A percentile compares a stretch with the other conserved stretches of the same genome.
Conservation (phyloP, 2,113 vertebrate genomes). For the Sisor rabdophorus region DNA sequence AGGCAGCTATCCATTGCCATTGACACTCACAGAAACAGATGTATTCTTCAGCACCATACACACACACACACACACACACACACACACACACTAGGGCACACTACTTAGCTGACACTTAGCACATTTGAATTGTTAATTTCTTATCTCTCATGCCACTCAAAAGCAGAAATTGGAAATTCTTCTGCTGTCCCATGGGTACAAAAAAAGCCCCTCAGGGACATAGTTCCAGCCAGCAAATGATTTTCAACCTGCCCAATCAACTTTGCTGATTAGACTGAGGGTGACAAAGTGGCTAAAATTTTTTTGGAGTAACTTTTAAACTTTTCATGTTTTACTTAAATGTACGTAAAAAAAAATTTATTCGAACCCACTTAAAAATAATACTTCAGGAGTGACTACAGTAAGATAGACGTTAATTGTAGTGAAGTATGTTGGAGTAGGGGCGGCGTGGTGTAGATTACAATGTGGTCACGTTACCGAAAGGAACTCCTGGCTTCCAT, state of each 20-base stretch:
- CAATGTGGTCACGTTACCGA: too few relatives aligned
- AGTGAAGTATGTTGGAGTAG: too few relatives aligned
- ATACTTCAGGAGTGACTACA: too few relatives aligned
- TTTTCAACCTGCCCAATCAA: constrained; percentile 50
- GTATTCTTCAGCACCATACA: constrained; percentile 8
- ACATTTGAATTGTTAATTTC: constrained; percentile 55
- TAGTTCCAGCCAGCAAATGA: constrained; percentile 36
- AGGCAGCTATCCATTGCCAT: constrained; percentile 20
- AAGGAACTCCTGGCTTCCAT: too few relatives aligned
- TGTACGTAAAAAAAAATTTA: neutral
- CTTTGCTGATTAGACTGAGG: constrained; percentile 46
- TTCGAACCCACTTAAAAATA: too few relatives aligned
- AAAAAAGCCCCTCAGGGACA: constrained; percentile 33
- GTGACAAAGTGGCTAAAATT: neutral
- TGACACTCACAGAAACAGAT: constrained; percentile 26
- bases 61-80: neutral
- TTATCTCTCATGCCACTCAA: constrained; percentile 50
- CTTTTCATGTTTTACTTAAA: neutral
- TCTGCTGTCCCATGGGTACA: constrained; percentile 35
- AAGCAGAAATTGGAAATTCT: constrained; percentile 52
- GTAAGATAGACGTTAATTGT: too few relatives aligned
- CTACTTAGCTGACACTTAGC: constrained; percentile 28
- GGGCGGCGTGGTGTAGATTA: too few relatives aligned
- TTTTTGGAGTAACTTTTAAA: neutral
- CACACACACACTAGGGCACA: neutral